Evolutionary conservation across 2,888 invertebrate genomes (phyloP).

Genomic region (Helleia helle): DNA sequence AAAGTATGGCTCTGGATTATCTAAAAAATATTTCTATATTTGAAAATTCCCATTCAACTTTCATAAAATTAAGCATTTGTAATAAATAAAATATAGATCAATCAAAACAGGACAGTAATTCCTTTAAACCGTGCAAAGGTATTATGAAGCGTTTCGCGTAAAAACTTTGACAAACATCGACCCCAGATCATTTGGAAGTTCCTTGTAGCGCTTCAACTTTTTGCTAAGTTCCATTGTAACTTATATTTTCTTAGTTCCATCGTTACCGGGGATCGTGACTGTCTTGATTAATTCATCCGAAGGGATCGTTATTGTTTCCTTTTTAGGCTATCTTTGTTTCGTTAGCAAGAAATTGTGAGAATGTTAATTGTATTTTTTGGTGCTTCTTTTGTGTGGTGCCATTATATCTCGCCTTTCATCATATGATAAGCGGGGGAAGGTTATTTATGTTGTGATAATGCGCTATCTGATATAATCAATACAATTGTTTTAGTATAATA

Average conservation of each 20-base stretch:
- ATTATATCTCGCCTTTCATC: background rate
- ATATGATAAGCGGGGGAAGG: too few relatives aligned
- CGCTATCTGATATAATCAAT: too few relatives aligned
- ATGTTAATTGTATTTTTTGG: conserved; percentile 14
- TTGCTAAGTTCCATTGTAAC: conserved; percentile 36
- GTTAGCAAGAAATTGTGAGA: background rate
- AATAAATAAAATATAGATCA: too few relatives aligned
- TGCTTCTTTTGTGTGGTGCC: background rate
- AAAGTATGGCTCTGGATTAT: too few relatives aligned
- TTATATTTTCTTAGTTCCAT: conserved; percentile 48
- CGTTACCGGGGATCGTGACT: conserved; percentile 62
- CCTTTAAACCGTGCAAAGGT: background rate
- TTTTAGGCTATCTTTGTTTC: conserved; percentile 20
- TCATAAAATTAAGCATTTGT: too few relatives aligned
- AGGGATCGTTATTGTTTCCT: conserved; percentile 42
- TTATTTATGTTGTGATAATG: too few relatives aligned
- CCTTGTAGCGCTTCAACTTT: conserved; percentile 28
- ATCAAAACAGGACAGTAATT: too few relatives aligned
- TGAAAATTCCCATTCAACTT: too few relatives aligned
- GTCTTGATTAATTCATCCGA: conserved; percentile 56
- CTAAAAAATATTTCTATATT: too few relatives aligned
- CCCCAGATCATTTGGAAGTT: conserved; percentile 22
- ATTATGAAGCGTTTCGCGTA: conserved; percentile 22
- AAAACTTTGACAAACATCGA: conserved; percentile 40
- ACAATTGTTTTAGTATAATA: too few relatives aligned